Conservation (phyloP, 1,140 invertebrate species). For the Pachypeltis micranthus region DNA sequence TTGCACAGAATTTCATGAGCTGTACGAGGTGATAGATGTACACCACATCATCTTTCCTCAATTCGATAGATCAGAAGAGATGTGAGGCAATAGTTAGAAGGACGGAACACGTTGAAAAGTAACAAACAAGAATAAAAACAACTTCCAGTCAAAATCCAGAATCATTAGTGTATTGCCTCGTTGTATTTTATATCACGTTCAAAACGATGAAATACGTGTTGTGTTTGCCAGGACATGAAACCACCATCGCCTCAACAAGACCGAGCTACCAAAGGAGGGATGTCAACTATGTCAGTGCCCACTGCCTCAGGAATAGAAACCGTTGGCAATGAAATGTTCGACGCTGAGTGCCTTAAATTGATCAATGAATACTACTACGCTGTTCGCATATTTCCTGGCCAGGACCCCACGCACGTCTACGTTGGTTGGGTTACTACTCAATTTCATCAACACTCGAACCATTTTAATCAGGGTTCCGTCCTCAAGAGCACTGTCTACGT, state of each 20-base stretch:
- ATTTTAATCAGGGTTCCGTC: slow-evolving; percentile 81
- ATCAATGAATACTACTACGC: slow-evolving; percentile 76
- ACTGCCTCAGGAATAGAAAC: slow-evolving; percentile 53
- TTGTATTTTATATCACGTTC: too few relatives aligned
- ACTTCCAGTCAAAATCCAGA: too few relatives aligned
- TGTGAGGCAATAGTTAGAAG: too few relatives aligned
- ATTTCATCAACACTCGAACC: slow-evolving; percentile 78
- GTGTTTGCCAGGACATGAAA: slow-evolving; percentile 17
- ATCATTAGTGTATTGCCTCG: too few relatives aligned
- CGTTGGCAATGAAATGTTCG: slow-evolving; percentile 71
- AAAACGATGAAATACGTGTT: too few relatives aligned
- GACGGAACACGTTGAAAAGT: too few relatives aligned
- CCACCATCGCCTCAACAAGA: slow-evolving; percentile 43
- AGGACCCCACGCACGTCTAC: slow-evolving; percentile 93
- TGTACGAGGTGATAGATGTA: too few relatives aligned
- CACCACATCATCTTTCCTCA: too few relatives aligned
- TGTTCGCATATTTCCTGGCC: slow-evolving; percentile 79
- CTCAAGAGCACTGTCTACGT: slow-evolving; percentile 74
- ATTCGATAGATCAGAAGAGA: too few relatives aligned
- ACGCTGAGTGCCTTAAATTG: slow-evolving; percentile 74
- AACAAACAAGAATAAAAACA: too few relatives aligned
- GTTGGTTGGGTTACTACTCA: slow-evolving; percentile 99
- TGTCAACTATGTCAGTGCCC: slow-evolving; percentile 56
- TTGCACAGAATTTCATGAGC: too few relatives aligned
- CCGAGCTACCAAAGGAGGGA: slow-evolving; percentile 35